Evolutionary conservation across 2,888 invertebrate genomes (phyloP), one percentile per base, ranked within the genome.

Genomic region (Molorchus minor): DNA sequence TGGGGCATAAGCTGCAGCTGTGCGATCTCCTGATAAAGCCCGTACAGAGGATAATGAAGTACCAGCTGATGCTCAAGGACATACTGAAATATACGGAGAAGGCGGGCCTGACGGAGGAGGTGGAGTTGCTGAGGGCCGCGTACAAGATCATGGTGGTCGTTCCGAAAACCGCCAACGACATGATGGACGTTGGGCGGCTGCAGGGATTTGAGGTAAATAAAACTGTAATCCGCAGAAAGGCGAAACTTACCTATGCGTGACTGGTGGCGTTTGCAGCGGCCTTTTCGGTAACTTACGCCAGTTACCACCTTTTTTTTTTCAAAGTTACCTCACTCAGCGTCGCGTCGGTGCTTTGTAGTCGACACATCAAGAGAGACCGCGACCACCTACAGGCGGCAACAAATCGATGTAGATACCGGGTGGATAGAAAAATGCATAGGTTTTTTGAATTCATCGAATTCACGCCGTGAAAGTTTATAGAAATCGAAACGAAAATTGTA

Each of bases 41-140:
- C 1, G 96, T 99, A 49, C 99, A 99, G 81, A 89, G 99, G 79
- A 96, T 99, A 69, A 98, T 96, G 85, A 98, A 98, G 81, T 98
- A 98, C 82, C 95, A 97, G 78, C 84, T 98, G 69, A 82, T 98
- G 74, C 84, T 98, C 67, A 90, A 91, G 81, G 97, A 98, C 80
- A 90, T 98, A 61, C 85, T 93, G 63, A 91, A 92, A 73, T 93
- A 95, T 79, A 96, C 98, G 1, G 94, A 97, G 80, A 85, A 89
- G 63, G 95, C 96, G 12, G 89, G 89, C 16, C 84, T 89, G 20
- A 86, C 87, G 8, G 75, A 83, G 52, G 94, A 96, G 79, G 86
- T 92, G 36, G 88, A 90, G 61, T 85, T 90, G 33, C 84, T 99
- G 65, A 85, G 88, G 68, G 92, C 92, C 71, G 98, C 98, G 12